Evolutionary conservation across 2,113 vertebrate genomes (phyloP).

Genomic region (Indicator indicator): DNA sequence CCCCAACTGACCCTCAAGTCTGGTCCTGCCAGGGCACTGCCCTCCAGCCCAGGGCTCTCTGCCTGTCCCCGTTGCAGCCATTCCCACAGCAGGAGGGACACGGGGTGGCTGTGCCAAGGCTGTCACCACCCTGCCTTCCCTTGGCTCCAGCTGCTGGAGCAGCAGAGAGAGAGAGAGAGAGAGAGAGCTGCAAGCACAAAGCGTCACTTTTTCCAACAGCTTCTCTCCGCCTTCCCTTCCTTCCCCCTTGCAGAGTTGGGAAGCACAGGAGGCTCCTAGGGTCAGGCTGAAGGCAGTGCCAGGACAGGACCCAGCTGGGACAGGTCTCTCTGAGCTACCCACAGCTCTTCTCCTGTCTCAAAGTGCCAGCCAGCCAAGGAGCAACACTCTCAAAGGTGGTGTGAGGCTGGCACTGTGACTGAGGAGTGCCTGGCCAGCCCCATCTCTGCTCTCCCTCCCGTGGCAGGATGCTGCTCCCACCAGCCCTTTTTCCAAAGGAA

Average conservation of each 20-base stretch:
- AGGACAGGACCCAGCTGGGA: not conserved
- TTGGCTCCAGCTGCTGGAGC: rapidly evolving
- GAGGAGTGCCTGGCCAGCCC: no score
- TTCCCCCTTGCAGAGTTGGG: not conserved
- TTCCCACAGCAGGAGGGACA: rapidly evolving
- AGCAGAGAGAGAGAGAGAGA: not conserved
- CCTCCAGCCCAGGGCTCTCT: not conserved
- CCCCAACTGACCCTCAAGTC: not conserved
- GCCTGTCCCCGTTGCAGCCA: not conserved
- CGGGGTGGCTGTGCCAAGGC: rapidly evolving
- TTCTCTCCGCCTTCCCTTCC: not conserved
- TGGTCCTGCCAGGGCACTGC: not conserved
- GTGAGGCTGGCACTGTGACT: rapidly evolving
- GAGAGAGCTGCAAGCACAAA: slow-evolving; percentile 31
- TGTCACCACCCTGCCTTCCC: not conserved
- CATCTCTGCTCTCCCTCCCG: not conserved
- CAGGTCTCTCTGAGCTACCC: rapidly evolving
- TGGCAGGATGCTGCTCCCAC: not conserved
- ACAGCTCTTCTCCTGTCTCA: rapidly evolving
- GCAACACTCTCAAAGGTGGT: rapidly evolving
- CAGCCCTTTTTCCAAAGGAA: not conserved
- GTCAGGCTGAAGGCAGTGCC: not conserved
- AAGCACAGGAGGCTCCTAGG: not conserved
- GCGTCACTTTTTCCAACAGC: slow-evolving; percentile 50
- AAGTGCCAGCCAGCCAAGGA: not conserved